Base-by-base conservation (phyloP, 2,797 vertebrate species). In the Orestias chungarensis region DNA sequence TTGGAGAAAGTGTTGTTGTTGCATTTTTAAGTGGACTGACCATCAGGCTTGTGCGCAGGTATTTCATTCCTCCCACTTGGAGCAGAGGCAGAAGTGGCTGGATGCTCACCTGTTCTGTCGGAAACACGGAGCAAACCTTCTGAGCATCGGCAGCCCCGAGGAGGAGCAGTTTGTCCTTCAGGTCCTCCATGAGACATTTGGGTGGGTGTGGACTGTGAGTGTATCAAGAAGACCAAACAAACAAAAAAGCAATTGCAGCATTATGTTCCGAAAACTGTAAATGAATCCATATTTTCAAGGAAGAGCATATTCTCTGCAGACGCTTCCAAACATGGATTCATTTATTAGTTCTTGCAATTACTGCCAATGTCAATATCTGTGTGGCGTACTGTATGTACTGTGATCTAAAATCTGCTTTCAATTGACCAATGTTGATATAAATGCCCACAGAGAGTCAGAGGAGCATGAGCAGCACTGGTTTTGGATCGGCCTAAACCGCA, bases 401-500 rank as follows among this genome's bases (percentile, higher is more conserved):
- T 59, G 18, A 59, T 38, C 18, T 59, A 59, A 33, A 7, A 33
- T 33, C 54, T 61, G 38, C 4, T 23, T 35, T 61, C 33, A 61
- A 9, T 35, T 11, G 5, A 35, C 31, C 59, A 40, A 27, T 76
- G 47, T 54, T 65, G 25, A 57, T 77, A 61, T 50, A 57, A 38
- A 46, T 79, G 25, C 66, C 75, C 70, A 83, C 92, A 68, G 95
- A 76, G 97, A 96, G 74, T 95, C 96, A 0, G 98, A 98, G 83
- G 95, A 95, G 40, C 96, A 98, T 0, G 97, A 99, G 82, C 96
- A 99, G 88, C 96, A 96, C 81, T 98, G 97, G 97, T 96, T 99
- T 82, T 99, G 98, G 98, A 97, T 99, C 0, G 98, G 98, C 47
- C 93, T 99, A 78, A 97, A 97, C 89, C 95, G 97, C 10, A 93